Percentiles rank a stretch among this genome's conserved stretches.
Conservation (phyloP, 2,113 vertebrate genomes). For the Anser cygnoides region DNA sequence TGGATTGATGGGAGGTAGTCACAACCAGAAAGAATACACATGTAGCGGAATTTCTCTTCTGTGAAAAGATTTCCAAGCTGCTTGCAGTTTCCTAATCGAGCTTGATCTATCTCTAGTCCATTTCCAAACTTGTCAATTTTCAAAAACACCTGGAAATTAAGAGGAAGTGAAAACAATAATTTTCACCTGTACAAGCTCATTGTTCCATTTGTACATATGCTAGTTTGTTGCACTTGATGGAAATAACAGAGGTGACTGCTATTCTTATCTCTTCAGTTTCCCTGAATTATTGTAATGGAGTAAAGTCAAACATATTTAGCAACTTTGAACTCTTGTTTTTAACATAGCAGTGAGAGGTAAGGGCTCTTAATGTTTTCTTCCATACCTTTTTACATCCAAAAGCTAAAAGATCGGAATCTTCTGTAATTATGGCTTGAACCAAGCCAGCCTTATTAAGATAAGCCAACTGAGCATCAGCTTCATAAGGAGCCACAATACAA, state of each 20-base stretch:
- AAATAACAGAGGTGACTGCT: not conserved
- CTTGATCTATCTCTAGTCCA: conserved; percentile 91
- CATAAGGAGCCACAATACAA: conserved; percentile 95
- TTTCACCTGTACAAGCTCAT: not conserved
- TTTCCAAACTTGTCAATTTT: conserved; percentile 98
- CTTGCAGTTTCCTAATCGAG: conserved; percentile 88
- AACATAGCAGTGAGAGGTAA: not conserved
- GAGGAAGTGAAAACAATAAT: not conserved
- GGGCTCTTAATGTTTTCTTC: not conserved
- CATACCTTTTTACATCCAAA: conserved; percentile 97
- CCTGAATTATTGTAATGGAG: not conserved
- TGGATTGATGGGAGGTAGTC: conserved; percentile 95
- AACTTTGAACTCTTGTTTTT: not conserved
- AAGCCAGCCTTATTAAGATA: conserved; percentile 90
- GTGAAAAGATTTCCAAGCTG: conserved; percentile 93
- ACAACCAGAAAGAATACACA: conserved; percentile 99
- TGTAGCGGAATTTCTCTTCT: conserved; percentile 95
- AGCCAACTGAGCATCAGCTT: conserved; percentile 95
- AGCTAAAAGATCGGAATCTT: conserved; percentile 95
- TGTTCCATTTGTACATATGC: too few relatives aligned
- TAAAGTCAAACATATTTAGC: not conserved
- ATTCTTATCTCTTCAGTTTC: not conserved
- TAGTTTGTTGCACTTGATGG: not conserved
- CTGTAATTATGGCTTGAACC: conserved; percentile 92
- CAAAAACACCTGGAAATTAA: conserved; percentile 87